Percentiles rank a stretch among this genome's conserved stretches.
phyloP scores from a whole-genome alignment of 1,140 invertebrate species.

The Meloidogyne exigua region DNA sequence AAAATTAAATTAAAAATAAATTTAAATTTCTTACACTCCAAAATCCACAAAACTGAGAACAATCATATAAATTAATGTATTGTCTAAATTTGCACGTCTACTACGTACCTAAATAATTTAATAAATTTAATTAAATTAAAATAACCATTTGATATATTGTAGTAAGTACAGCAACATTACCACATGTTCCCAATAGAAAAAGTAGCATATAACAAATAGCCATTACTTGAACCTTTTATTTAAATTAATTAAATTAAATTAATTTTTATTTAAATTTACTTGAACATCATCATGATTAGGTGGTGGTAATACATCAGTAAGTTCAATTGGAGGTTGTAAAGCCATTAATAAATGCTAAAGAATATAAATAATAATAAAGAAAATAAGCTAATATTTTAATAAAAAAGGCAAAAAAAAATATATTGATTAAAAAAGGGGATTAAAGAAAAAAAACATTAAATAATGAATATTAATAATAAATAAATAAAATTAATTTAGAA shows the following conservation, averaged over 20 bases:
- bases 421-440: neutral
- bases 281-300: slow-evolving; percentile 57
- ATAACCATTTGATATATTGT: slow-evolving; percentile 60
- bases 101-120: slow-evolving; percentile 42
- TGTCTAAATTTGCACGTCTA: slow-evolving; percentile 52
- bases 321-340: slow-evolving; percentile 38
- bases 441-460: neutral
- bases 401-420: neutral
- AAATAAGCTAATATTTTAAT: neutral
- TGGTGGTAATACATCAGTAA: slow-evolving; percentile 61
- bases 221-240: slow-evolving; percentile 57
- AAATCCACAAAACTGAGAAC: slow-evolving; percentile 62
- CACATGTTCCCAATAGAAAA: slow-evolving; percentile 61
- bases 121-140: neutral
- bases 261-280: slow-evolving; percentile 33
- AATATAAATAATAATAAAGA: too few species aligned
- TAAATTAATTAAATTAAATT: slow-evolving; percentile 42
- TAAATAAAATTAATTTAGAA: neutral
- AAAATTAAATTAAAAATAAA: neutral
- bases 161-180: slow-evolving; percentile 61
- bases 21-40: slow-evolving; percentile 42
- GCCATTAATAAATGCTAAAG: slow-evolving; percentile 46
- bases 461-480: too few species aligned
- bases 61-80: slow-evolving; percentile 61
- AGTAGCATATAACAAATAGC: slow-evolving; percentile 58